Conservation (phyloP, 1,140 invertebrate species). For the silkworm (Bombyx mori) region DNA sequence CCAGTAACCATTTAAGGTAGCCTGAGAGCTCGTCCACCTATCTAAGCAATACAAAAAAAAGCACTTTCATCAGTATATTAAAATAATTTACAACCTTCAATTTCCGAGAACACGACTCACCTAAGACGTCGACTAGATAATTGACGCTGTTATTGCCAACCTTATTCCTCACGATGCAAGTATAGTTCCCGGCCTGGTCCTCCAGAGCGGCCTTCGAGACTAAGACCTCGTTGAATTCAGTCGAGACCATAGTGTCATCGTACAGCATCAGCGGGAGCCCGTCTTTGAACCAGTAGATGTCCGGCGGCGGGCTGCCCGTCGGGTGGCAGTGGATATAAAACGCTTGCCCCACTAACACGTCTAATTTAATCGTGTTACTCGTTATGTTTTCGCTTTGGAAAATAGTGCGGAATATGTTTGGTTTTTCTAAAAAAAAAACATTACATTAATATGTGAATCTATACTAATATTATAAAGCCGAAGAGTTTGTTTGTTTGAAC, state of each 20-base stretch:
- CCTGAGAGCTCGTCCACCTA: too few species aligned
- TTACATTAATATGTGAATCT: neutral
- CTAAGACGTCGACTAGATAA: slow-evolving; percentile 54
- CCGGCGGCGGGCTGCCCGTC: slow-evolving; percentile 48
- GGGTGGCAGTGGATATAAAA: slow-evolving; percentile 58
- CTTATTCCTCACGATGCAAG: slow-evolving; percentile 55
- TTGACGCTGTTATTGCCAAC: slow-evolving; percentile 43
- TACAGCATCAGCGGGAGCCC: slow-evolving; percentile 39
- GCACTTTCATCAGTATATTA: too few species aligned
- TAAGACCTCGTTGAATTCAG: slow-evolving; percentile 50
- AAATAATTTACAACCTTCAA: too few species aligned
- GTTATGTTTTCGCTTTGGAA: slow-evolving; percentile 29
- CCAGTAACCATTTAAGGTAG: too few species aligned
- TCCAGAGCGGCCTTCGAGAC: slow-evolving; percentile 24
- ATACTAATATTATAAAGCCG: neutral
- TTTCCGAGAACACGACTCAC: slow-evolving; percentile 25
- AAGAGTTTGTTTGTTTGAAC: too few species aligned
- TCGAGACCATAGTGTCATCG: slow-evolving; percentile 45
- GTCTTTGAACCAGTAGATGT: slow-evolving; percentile 64
- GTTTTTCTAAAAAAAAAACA: slow-evolving; percentile 41
- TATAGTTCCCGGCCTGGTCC: slow-evolving; percentile 58
- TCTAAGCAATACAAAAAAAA: too few species aligned
- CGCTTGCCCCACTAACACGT: slow-evolving; percentile 48
- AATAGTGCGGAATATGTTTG: slow-evolving; percentile 44
- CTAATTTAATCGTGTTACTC: slow-evolving; percentile 25